Evolutionary conservation across 2,113 vertebrate genomes (phyloP), one percentile per base, ranked within the genome.

Genomic region (Larimichthys crocea): DNA sequence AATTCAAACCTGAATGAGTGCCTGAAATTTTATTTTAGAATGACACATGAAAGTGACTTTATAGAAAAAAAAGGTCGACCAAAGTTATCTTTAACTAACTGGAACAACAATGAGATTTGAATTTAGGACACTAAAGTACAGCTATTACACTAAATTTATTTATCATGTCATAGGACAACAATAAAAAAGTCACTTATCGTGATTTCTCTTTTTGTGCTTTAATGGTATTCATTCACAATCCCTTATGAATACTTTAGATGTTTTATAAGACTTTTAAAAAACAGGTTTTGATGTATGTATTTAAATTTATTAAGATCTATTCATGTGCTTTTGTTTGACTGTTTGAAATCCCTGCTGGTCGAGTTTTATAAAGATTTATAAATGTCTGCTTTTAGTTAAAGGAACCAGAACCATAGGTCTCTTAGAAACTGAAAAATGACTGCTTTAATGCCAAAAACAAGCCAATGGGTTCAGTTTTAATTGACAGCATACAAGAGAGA

Each of bases 21-120:
- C 78, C 73, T 66, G 40, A 44, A 67, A 26, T 73, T 70, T 69
- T 20, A 56, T 68, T 77, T 22, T 6, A 60, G 64, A 59, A 0
- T 12, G 9, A 55, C 40, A 65, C 31, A 22, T 64, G 3, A 72
- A 79, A 79, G 56, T 29, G n/a, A 56, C 35, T 66, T 70, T 66
- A 48, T 14, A 22, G 62, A 62, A 52, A 9, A 11, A 22, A 65
- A 42, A 6, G 1, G 3, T 22, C 7, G 1, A n/a, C 14, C 50
- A 42, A 16, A 59, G 3, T 11, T 7, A 14, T n/a, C 10, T 55
- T 53, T 74, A 4, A 57, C 5, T 22, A 49, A 49, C 15, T 16
- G 15, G 4, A 52, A 17, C 49, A 52, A 52, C 17, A 40, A 40
- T 40, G 7, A 40, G 35, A 8, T 40, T 40, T 52, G 17, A 31